These are phyloP conservation scores for Parapristionchus giblindavisi DNA, from an alignment of 2,888 invertebrate species.

Conservation along the genomic window DNA sequence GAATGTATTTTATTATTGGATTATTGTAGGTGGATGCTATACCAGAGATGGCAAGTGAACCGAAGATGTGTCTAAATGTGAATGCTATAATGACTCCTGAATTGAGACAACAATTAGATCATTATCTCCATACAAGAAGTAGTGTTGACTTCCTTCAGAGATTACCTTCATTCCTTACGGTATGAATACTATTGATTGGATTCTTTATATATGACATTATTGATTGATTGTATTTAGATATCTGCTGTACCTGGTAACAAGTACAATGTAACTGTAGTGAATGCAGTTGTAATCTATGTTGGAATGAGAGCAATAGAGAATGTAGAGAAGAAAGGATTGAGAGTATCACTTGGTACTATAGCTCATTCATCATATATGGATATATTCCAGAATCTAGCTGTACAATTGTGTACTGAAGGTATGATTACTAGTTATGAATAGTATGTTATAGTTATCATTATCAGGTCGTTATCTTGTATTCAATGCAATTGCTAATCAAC, in stretches of 20 bases:
- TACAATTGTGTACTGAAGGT: slow-evolving; percentile 96
- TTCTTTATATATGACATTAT: not conserved
- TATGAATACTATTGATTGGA: slow-evolving; percentile 42
- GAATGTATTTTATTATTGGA: not conserved
- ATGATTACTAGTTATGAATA: slow-evolving; percentile 70
- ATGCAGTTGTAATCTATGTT: slow-evolving; percentile 95
- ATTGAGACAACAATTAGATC: slow-evolving; percentile 82
- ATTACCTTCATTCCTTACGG: slow-evolving; percentile 71
- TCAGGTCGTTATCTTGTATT: slow-evolving; percentile 87
- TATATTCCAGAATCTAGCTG: slow-evolving; percentile 98
- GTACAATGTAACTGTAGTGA: slow-evolving; percentile 95
- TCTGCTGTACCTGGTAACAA: slow-evolving; percentile 81
- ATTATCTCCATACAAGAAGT: slow-evolving; percentile 83
- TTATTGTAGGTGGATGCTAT: slow-evolving; percentile 63
- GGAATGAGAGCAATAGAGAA: slow-evolving; percentile 76
- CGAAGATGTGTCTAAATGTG: slow-evolving; percentile 64
- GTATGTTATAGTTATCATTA: slow-evolving; percentile 37
- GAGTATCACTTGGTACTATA: slow-evolving; percentile 96
- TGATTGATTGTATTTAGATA: slow-evolving; percentile 34
- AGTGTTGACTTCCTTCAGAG: slow-evolving; percentile 73
- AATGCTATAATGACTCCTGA: slow-evolving; percentile 58
- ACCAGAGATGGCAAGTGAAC: slow-evolving; percentile 67
- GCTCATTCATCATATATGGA: slow-evolving; percentile 99
- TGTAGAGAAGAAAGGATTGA: slow-evolving; percentile 77
- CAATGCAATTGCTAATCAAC: slow-evolving; percentile 97